Evolutionary conservation across 2,113 vertebrate genomes (phyloP).

Genomic region (Lepidothrix coronata): DNA sequence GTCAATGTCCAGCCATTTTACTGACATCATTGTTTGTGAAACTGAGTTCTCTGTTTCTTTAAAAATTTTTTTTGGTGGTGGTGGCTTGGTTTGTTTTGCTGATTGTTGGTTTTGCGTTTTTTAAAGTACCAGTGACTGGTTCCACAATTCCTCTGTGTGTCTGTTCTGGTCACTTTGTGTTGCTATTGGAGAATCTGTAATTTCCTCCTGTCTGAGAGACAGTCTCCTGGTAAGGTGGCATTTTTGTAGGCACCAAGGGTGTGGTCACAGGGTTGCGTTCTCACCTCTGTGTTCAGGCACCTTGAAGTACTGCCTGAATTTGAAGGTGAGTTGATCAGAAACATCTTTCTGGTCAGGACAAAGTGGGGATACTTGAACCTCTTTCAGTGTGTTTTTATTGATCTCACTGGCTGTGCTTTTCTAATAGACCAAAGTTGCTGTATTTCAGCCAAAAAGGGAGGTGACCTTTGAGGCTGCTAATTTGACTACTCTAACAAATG

Average conservation of each 20-base stretch:
- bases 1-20: rapidly evolving
- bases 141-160: rapidly evolving
- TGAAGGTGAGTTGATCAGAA: neutral
- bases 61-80: neutral
- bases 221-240: neutral
- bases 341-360: neutral
- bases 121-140: rapidly evolving
- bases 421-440: neutral
- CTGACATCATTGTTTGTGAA: neutral
- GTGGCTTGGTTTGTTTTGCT: neutral
- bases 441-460: neutral
- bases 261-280: neutral
- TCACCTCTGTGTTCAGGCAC: neutral
- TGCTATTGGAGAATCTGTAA: rapidly evolving
- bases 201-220: neutral
- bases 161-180: neutral
- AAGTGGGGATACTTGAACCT: neutral
- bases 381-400: neutral
- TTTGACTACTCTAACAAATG: neutral
- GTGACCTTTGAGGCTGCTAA: neutral
- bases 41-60: neutral
- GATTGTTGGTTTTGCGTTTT: neutral
- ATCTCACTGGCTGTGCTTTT: neutral
- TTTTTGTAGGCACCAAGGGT: neutral
- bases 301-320: neutral